Base-by-base conservation (phyloP, 2,888 invertebrate species). In the Hemithea aestivaria region DNA sequence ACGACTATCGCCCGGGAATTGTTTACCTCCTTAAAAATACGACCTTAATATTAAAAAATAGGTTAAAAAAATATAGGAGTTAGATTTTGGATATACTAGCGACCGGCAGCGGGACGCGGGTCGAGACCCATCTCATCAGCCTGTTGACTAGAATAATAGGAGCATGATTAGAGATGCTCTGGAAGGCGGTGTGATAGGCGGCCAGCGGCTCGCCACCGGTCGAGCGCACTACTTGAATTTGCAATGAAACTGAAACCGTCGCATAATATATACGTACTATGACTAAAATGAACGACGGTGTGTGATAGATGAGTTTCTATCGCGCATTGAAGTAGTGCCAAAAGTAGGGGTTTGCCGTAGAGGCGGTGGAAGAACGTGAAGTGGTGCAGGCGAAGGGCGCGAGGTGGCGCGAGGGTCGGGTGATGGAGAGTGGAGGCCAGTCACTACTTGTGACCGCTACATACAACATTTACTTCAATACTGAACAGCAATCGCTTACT, bases 21-120 rank as follows among this genome's bases (percentile, higher is more conserved):
- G 41, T 56, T 58, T 64, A 51, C 49, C 73, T 67, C 58, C 48
- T 25, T 69, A 80, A 78, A 67, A 79, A 80, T 83, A 81, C 65
- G 77, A 73, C 66, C 83, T 83, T 85, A 85, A 81, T 72, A 73
- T 78, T 78, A 47, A 76, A 83, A 84, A 85, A 85, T 72, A 84
- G 85, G 80, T 73, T 85, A 85, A 85, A 85, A 85, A 85, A 85
- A 85, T 85, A 85, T 84, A 85, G 85, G 84, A 84, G 74, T 79
- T 82, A 82, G 81, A 83, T 67, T 79, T 83, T 84, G 85, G 85
- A 80, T 83, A 80, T 75, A 76, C 67, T 75, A 77, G 65, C 70
- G 69, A 56, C 48, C 56, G 56, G 43, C 54, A 58, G 58, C 56
- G 50, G 53, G 47, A 47, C 53, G 45, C 58, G 45, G 48, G 56